Evolutionary conservation across 1,140 invertebrate genomes (phyloP), one percentile per base, ranked within the genome.

Genomic region (Heliothis virescens): DNA sequence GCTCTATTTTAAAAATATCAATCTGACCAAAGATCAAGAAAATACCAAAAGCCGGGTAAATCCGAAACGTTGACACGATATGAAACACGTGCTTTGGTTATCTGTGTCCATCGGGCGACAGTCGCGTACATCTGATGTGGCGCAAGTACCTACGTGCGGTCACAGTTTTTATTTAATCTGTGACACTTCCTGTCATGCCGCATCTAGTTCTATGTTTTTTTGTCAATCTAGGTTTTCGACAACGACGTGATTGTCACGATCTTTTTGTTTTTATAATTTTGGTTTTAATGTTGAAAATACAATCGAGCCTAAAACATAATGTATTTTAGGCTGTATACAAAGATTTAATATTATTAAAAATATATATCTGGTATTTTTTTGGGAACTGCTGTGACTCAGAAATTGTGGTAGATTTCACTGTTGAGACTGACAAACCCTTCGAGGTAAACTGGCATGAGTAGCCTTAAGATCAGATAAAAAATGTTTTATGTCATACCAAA

Each of bases 181-280:
- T 73, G 52, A 73, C 71, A 73, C 71, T 73, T 73, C 71, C 71
- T 73, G 71, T 73, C 71, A 71, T 71, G 67, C 21, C 12, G 18
- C 48, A 26, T 71, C 67, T 71, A 71, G 48, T 59, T 73, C n/a
- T 73, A 59, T 73, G 71, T 71, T 71, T n/a, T 10, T 73, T 57
- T 73, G 4, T n/a, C 12, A 26, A 47, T n/a, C 48, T 71, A 52
- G 48, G 21, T 29, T 26, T 71, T 71, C 29, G 48, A 71, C 21
- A 26, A 26, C 48, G 65, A 7, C 2, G 9, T 47, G 48, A 3
- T 26, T 21, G 52, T 52, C 52, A 55, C 48, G 50, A 52, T n/a
- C n/a, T 52, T 71, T 71, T 65, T 65, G 48, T 10, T 55, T 15
- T 34, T 13, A 55, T 53, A n/a, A 13, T 13, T 41, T 41, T 41